These are phyloP conservation scores for Agraylea sexmaculata DNA, from an alignment of 1,140 invertebrate genomes.

Conservation along the genomic window DNA sequence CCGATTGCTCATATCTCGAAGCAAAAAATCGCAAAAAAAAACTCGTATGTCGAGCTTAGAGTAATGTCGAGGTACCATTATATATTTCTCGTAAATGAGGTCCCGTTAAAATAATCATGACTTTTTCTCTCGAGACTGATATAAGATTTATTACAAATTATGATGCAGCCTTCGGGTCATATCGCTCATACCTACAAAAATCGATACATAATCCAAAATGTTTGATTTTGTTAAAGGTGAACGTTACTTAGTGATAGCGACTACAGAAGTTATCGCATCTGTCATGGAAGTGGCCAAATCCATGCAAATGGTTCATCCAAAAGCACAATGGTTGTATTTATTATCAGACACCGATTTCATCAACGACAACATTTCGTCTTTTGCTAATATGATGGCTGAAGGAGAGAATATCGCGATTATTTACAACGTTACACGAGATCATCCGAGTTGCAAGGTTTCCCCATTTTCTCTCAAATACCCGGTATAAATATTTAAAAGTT, in stretches of 20 bases:
- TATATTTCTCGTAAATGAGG: too few relatives aligned
- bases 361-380: slow-evolving; percentile 37
- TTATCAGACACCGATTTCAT: slow-evolving; percentile 46
- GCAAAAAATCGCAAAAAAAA: too few relatives aligned
- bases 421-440: slow-evolving; percentile 51
- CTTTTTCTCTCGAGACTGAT: too few relatives aligned
- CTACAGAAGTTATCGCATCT: slow-evolving; percentile 35
- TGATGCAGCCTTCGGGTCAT: too few relatives aligned
- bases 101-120: too few relatives aligned
- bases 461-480: background rate
- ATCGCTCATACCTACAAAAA: too few relatives aligned
- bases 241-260: slow-evolving; percentile 40
- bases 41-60: too few relatives aligned
- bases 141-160: too few relatives aligned
- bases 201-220: too few relatives aligned
- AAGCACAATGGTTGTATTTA: slow-evolving; percentile 68
- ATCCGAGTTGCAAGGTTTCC: slow-evolving; percentile 41
- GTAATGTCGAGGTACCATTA: too few relatives aligned
- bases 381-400: slow-evolving; percentile 50
- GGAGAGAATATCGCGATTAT: slow-evolving; percentile 76
- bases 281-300: slow-evolving; percentile 57
- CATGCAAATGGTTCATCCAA: slow-evolving; percentile 50
- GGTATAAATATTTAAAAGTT: background rate
- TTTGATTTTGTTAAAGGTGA: too few relatives aligned
- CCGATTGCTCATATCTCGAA: too few relatives aligned